A percentile compares a stretch with the other conserved stretches of the same genome.
phyloP scores from a whole-genome alignment of 1,140 invertebrate genomes.

The Papilio polyxenes region DNA sequence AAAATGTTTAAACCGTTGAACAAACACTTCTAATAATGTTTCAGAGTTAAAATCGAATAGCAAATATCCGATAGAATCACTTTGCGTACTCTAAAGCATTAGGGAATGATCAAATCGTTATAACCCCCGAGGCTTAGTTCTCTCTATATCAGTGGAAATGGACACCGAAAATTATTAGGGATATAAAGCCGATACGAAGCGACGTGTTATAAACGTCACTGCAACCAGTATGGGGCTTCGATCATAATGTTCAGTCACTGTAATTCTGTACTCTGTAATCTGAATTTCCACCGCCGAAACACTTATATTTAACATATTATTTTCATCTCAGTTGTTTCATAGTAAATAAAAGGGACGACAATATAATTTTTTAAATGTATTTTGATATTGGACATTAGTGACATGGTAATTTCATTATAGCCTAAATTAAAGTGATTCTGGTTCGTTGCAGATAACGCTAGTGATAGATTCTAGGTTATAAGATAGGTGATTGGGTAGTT shows the following conservation, averaged over 20 bases:
- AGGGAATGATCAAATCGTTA: constrained; percentile 8
- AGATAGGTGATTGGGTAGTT: background rate
- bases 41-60: background rate
- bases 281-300: too few species aligned
- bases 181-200: background rate
- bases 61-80: background rate
- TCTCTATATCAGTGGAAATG: background rate
- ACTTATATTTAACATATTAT: too few species aligned
- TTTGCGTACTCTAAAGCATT: background rate
- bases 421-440: background rate
- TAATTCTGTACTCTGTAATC: background rate
- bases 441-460: background rate
- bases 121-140: background rate
- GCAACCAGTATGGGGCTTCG: background rate
- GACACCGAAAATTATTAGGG: background rate
- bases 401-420: background rate
- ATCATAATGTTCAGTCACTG: background rate
- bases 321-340: too few species aligned
- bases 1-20: too few species aligned
- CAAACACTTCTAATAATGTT: background rate
- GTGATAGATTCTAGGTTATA: background rate
- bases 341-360: too few species aligned
- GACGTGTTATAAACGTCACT: background rate
- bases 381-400: background rate
- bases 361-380: too few species aligned